phyloP scores from a whole-genome alignment of 37 sponge, comb jelly and placozoan species.

The Crambe crambe region DNA sequence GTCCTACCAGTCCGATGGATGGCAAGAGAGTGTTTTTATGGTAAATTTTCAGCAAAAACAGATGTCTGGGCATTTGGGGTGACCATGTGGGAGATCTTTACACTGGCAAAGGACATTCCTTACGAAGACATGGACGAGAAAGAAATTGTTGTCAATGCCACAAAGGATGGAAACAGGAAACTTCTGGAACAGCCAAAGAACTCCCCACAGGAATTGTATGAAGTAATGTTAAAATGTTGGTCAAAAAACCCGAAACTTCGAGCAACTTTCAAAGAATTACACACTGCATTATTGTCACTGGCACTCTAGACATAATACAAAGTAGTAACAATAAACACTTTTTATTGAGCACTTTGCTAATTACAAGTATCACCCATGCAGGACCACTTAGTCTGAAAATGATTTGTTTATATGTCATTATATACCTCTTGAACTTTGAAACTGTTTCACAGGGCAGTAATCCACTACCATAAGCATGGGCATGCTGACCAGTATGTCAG shows the following conservation, averaged over 20 bases:
- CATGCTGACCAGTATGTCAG: too few species aligned
- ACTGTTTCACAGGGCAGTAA: too few species aligned
- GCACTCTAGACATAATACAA: too few species aligned
- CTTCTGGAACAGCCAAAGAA: slow-evolving; percentile 25
- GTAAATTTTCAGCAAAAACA: slow-evolving; percentile 68
- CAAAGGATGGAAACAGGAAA: slow-evolving; percentile 5
- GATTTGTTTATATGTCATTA: too few species aligned
- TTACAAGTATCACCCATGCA: too few species aligned
- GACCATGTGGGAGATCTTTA: slow-evolving; percentile 78
- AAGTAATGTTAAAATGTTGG: slow-evolving; percentile 69
- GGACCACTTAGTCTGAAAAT: too few species aligned
- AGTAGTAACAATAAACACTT: too few species aligned
- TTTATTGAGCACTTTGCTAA: too few species aligned
- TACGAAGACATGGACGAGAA: slow-evolving; percentile 50
- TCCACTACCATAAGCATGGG: too few species aligned
- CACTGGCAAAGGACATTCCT: slow-evolving; percentile 45
- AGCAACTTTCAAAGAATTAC: slow-evolving; percentile 48
- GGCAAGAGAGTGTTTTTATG: slow-evolving; percentile 78
- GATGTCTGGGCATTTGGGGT: slow-evolving; percentile 85
- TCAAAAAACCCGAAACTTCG: slow-evolving; percentile 23
- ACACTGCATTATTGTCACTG: background rate
- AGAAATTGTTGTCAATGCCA: slow-evolving; percentile 62
- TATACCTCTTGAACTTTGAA: too few species aligned
- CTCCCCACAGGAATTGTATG: slow-evolving; percentile 50
- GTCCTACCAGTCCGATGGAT: slow-evolving; percentile 75